Percentiles rank a stretch among this genome's conserved stretches.
phyloP scores from a whole-genome alignment of 1,140 invertebrate species.

The Papilio polyxenes region DNA sequence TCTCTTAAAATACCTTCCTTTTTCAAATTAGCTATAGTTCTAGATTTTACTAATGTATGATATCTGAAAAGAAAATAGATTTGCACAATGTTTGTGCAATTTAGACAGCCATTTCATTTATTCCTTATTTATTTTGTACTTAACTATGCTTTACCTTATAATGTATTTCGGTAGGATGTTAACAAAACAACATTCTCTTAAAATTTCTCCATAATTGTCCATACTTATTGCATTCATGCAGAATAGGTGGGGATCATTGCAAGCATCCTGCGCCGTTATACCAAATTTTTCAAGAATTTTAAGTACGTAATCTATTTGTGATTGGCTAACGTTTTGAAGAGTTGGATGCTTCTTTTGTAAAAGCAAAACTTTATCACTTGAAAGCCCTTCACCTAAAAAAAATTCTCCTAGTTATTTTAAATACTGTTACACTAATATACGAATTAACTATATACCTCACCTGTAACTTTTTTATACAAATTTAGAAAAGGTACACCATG shows the following conservation, averaged over 20 bases:
- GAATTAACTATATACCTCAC: slow-evolving; percentile 42
- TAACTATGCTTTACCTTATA: slow-evolving; percentile 65
- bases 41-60: slow-evolving; percentile 67
- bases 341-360: slow-evolving; percentile 62
- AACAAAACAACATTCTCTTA: slow-evolving; percentile 80
- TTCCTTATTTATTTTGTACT: slow-evolving; percentile 37
- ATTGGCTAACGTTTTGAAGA: slow-evolving; percentile 52
- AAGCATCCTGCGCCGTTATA: slow-evolving; percentile 72
- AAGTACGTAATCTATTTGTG: slow-evolving; percentile 60
- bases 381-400: slow-evolving; percentile 53
- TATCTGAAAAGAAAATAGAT: slow-evolving; percentile 58
- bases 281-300: slow-evolving; percentile 65
- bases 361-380: slow-evolving; percentile 43
- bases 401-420: slow-evolving; percentile 9
- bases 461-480: slow-evolving; percentile 57
- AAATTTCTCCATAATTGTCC: slow-evolving; percentile 80
- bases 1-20: slow-evolving; percentile 61
- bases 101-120: neutral
- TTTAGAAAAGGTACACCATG: slow-evolving; percentile 59
- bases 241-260: slow-evolving; percentile 79
- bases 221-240: slow-evolving; percentile 79
- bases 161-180: slow-evolving; percentile 74
- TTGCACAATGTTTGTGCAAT: too few relatives aligned
- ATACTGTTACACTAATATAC: neutral
- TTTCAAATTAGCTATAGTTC: slow-evolving; percentile 65